Conservation (phyloP, 2,888 invertebrate species). For the Pristionchus maxplancki region DNA sequence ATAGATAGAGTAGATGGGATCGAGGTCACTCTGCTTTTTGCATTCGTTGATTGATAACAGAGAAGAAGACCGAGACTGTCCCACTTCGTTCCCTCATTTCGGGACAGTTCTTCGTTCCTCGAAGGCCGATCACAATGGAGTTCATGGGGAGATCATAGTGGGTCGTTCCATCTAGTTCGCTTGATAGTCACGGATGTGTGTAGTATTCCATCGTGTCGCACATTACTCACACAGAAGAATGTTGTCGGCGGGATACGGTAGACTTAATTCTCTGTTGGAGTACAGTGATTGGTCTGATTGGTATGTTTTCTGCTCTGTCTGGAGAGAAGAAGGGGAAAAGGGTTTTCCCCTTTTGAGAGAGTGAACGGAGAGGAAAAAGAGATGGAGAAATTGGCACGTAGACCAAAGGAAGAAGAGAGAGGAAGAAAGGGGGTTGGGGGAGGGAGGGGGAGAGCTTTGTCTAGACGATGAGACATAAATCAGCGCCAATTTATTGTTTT, state of each 20-base stretch:
- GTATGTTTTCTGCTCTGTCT: not conserved
- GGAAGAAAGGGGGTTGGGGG: not conserved
- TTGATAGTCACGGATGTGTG: not conserved
- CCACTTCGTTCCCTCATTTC: too few relatives aligned
- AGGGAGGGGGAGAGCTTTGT: not conserved
- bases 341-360: not conserved
- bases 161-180: conserved; percentile 6
- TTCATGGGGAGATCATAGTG: not conserved
- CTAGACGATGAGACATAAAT: not conserved
- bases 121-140: not conserved
- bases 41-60: too few relatives aligned
- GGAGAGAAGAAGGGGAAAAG: not conserved
- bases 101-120: too few relatives aligned
- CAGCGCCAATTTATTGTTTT: not conserved
- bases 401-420: not conserved
- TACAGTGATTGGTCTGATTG: not conserved
- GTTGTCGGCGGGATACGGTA: not conserved
- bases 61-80: too few relatives aligned
- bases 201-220: not conserved
- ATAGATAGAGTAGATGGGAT: not conserved
- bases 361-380: not conserved
- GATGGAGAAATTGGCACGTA: conserved; percentile 23
- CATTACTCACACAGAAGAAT: not conserved
- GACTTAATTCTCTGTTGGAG: not conserved
- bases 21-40: not conserved